Percentiles rank a stretch among this genome's conserved stretches.
Evolutionary conservation across 2,797 vertebrate species (phyloP).

Genomic region (Telmatherina bonti): DNA sequence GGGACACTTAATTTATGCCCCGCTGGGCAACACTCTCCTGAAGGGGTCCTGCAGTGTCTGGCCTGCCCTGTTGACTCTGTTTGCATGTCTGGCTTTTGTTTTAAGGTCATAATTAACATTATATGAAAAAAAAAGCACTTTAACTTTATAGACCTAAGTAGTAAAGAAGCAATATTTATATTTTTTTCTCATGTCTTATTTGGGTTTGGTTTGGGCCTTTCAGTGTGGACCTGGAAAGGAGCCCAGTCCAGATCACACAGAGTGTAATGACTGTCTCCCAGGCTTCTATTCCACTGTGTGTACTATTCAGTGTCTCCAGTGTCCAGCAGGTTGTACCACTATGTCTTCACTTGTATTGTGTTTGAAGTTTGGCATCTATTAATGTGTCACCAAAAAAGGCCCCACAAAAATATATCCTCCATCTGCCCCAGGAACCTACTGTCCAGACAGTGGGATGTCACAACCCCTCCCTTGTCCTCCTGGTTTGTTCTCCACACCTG

Average conservation of each 20-base stretch:
- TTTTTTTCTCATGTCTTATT: background rate
- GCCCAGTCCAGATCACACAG: conserved; percentile 72
- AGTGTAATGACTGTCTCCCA: conserved; percentile 74
- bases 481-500: conserved; percentile 70
- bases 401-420: conserved; percentile 3
- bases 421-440: conserved; percentile 77
- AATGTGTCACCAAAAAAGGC: background rate
- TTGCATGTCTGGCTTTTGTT: conserved; percentile 82
- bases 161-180: background rate
- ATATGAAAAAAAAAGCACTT: background rate
- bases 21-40: conserved; percentile 85
- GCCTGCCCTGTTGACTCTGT: conserved; percentile 82
- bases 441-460: conserved; percentile 78
- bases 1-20: conserved; percentile 78
- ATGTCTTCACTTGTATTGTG: background rate
- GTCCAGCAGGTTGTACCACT: conserved; percentile 82
- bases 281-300: conserved; percentile 79
- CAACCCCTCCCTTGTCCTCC: conserved; percentile 77
- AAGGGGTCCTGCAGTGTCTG: conserved; percentile 82
- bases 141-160: background rate
- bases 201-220: conserved; percentile 5
- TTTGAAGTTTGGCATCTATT: background rate
- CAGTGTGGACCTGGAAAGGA: conserved; percentile 82
- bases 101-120: conserved; percentile 72
- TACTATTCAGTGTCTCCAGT: conserved; percentile 76